phyloP scores from a whole-genome alignment of 1,140 invertebrate species.

The Dendrolimus punctatus region DNA sequence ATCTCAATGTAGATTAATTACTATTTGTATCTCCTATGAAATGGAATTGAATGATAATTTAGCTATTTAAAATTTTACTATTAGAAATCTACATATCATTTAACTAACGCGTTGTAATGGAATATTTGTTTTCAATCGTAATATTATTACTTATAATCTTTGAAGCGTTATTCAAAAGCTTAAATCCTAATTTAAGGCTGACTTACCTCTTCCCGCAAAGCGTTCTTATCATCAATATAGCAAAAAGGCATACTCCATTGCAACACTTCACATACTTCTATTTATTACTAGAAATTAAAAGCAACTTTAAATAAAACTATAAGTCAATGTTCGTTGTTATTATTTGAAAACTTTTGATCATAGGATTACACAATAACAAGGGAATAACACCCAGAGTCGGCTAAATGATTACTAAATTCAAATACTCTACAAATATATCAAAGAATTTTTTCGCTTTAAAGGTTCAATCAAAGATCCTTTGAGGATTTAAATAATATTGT shows the following conservation, averaged over 20 bases:
- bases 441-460: no score
- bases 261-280: conserved; percentile 50
- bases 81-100: conserved; percentile 13
- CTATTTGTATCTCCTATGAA: conserved; percentile 19
- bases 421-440: no score
- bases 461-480: no score
- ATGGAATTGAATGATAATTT: conserved; percentile 15
- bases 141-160: conserved; percentile 11
- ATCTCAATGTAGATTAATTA: conserved; percentile 18
- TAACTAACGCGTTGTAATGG: conserved; percentile 59
- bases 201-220: conserved; percentile 50
- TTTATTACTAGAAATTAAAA: conserved; percentile 35
- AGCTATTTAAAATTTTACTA: conserved; percentile 10
- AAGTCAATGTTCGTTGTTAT: no score
- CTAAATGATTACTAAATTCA: no score
- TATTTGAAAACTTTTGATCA: no score
- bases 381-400: no score
- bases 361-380: no score
- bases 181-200: conserved; percentile 21
- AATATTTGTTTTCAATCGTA: conserved; percentile 42
- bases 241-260: conserved; percentile 68
- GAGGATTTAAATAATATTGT: no score
- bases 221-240: conserved; percentile 40
- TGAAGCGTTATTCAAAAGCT: conserved; percentile 1
- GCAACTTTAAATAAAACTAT: no score